These are phyloP conservation scores for Strongylocentrotus purpuratus DNA, from an alignment of 35 echinoderm and acorn worm genomes.

Conservation along the genomic window DNA sequence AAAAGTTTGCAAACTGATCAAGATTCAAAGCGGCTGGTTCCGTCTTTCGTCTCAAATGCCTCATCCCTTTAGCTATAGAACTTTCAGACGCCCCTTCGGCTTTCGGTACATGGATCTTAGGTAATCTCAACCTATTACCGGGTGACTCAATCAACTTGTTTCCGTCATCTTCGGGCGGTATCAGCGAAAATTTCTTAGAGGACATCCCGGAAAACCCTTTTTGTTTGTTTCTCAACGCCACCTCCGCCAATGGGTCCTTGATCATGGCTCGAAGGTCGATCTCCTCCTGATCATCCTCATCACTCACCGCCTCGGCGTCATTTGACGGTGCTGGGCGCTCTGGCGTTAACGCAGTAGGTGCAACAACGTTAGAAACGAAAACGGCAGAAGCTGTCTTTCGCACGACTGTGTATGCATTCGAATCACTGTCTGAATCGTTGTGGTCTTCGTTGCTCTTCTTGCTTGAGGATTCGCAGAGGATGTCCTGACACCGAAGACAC, in stretches of 20 bases:
- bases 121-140: not conserved
- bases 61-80: not conserved
- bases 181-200: conserved; percentile 25
- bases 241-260: conserved; percentile 25
- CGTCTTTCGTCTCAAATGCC: not conserved
- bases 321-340: not conserved
- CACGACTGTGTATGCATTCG: conserved; percentile 42
- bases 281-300: not conserved
- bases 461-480: conserved; percentile 49
- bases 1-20: conserved; percentile 16
- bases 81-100: not conserved
- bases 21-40: conserved; percentile 32
- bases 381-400: conserved; percentile 69
- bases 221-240: conserved; percentile 8
- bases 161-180: not conserved
- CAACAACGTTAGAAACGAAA: conserved; percentile 50
- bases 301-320: not conserved
- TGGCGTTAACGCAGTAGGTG: not conserved
- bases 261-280: not conserved
- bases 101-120: not conserved
- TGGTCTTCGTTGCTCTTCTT: not conserved
- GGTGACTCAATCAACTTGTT: not conserved
- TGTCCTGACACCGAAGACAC: conserved; percentile 78
- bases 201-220: not conserved
- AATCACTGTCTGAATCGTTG: not conserved